phyloP scores from a whole-genome alignment of 2,113 vertebrate species.

The Donacobius atricapilla region DNA sequence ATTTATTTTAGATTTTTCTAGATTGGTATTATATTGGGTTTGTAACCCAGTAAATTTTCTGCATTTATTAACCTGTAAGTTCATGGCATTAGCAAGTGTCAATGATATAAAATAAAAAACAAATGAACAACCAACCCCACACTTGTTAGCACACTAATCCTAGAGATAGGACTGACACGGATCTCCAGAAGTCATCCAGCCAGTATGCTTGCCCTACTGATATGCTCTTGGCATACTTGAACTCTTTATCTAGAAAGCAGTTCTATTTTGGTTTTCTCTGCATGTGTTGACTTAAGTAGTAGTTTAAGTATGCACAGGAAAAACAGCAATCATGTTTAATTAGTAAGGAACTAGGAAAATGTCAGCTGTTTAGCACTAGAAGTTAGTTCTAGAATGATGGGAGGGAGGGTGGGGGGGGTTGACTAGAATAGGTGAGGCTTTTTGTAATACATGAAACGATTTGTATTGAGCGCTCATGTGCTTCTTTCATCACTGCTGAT shows the following conservation, averaged over 20 bases:
- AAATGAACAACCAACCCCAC: background rate
- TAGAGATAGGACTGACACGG: background rate
- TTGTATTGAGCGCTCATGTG: slow-evolving; percentile 9
- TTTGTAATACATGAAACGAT: slow-evolving; percentile 24
- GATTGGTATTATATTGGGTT: background rate
- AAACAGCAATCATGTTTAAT: slow-evolving; percentile 30
- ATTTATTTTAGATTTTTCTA: slow-evolving; percentile 18
- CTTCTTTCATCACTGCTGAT: slow-evolving; percentile 14
- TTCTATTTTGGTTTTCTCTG: slow-evolving; percentile 34
- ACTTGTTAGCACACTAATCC: background rate
- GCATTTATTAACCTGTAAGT: background rate
- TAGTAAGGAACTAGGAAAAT: slow-evolving; percentile 38
- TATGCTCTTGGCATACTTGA: background rate
- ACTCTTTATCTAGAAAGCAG: background rate
- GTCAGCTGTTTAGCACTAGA: slow-evolving; percentile 52
- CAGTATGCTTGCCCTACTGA: background rate
- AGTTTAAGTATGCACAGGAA: slow-evolving; percentile 41
- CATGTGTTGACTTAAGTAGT: slow-evolving; percentile 33
- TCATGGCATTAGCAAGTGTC: background rate
- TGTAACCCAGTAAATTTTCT: slow-evolving; percentile 7
- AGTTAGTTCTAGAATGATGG: slow-evolving; percentile 21
- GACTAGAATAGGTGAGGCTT: background rate
- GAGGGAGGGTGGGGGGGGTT: slow-evolving; percentile 11
- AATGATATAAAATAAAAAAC: background rate
- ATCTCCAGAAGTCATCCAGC: background rate